phyloP scores from a whole-genome alignment of 2,797 vertebrate species.

The Paedocypris micromegethes region DNA sequence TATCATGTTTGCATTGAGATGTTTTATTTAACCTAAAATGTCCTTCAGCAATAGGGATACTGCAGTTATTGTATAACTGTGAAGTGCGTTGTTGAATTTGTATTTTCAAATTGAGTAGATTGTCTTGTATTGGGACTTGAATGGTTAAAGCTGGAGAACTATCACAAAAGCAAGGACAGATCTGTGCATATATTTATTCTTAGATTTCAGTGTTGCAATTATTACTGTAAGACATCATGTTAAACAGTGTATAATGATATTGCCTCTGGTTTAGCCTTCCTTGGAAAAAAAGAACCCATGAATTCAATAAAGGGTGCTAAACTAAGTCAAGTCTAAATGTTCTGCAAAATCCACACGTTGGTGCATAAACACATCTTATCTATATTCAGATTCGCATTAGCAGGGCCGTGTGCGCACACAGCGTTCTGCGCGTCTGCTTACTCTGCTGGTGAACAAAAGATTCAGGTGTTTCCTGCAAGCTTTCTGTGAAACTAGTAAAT shows the following conservation, averaged over 20 bases:
- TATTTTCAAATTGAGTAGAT: conserved; percentile 42
- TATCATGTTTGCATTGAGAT: conserved; percentile 40
- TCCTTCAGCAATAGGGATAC: conserved; percentile 43
- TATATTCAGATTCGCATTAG: conserved; percentile 1
- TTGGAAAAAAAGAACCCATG: conserved; percentile 32
- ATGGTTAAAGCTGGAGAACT: conserved; percentile 25
- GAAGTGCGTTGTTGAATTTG: conserved; percentile 46
- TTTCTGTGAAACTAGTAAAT: conserved; percentile 15
- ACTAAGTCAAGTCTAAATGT: conserved; percentile 15
- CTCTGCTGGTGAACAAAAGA: conserved; percentile 7
- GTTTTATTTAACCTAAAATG: conserved; percentile 35
- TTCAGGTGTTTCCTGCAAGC: conserved; percentile 9
- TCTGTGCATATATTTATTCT: conserved; percentile 82
- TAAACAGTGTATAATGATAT: conserved; percentile 76
- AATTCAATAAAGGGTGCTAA: conserved; percentile 51
- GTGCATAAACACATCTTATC: neutral
- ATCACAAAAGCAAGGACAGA: conserved; percentile 67
- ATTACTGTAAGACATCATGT: conserved; percentile 74
- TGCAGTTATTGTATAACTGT: conserved; percentile 51
- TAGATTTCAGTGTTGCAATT: conserved; percentile 76
- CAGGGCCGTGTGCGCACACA: neutral
- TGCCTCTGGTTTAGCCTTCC: conserved; percentile 75
- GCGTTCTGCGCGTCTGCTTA: conserved; percentile 10
- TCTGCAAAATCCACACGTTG: conserved; percentile 20
- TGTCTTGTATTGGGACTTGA: conserved; percentile 40